A percentile compares a stretch with the other conserved stretches of the same genome.
Evolutionary conservation across 2,888 invertebrate genomes (phyloP).

Genomic region (Chelonus formosanus): DNA sequence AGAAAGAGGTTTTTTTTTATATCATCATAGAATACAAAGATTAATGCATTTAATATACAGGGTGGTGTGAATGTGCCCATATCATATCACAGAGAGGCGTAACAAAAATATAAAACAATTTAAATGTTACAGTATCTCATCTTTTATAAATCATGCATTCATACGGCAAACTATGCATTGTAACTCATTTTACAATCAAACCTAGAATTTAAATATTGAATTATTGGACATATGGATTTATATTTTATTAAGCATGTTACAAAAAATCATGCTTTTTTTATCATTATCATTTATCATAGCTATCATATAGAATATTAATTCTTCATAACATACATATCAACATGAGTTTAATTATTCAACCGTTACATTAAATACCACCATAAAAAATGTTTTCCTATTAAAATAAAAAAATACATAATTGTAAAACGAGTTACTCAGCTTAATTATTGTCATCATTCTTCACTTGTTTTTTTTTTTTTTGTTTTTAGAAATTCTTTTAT

Average conservation of each 20-base stretch:
- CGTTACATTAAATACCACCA: not conserved
- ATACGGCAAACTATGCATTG: constrained; percentile 48
- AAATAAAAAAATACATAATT: constrained; percentile 29
- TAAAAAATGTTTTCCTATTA: constrained; percentile 9
- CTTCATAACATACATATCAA: too few species aligned
- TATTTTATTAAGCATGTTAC: not conserved
- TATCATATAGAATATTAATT: too few species aligned
- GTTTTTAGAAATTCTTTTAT: constrained; percentile 29
- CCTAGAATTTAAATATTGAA: not conserved
- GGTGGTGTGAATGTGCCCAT: constrained; percentile 62
- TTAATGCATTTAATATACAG: constrained; percentile 55
- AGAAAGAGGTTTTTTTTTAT: constrained; percentile 10
- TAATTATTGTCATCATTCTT: constrained; percentile 58
- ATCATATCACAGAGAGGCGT: constrained; percentile 64
- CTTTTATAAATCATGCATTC: constrained; percentile 50
- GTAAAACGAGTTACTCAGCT: constrained; percentile 52
- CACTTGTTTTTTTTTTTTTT: constrained; percentile 29
- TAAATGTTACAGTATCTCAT: constrained; percentile 47
- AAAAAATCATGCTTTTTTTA: too few species aligned
- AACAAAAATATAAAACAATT: constrained; percentile 62
- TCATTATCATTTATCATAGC: too few species aligned
- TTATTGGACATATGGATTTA: not conserved
- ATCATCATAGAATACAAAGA: constrained; percentile 48
- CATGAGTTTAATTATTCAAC: too few species aligned
- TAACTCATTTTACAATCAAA: constrained; percentile 47